Evolutionary conservation across 2,113 vertebrate genomes (phyloP), one percentile per base, ranked within the genome.

Genomic region (Nycticryphes semicollaris): DNA sequence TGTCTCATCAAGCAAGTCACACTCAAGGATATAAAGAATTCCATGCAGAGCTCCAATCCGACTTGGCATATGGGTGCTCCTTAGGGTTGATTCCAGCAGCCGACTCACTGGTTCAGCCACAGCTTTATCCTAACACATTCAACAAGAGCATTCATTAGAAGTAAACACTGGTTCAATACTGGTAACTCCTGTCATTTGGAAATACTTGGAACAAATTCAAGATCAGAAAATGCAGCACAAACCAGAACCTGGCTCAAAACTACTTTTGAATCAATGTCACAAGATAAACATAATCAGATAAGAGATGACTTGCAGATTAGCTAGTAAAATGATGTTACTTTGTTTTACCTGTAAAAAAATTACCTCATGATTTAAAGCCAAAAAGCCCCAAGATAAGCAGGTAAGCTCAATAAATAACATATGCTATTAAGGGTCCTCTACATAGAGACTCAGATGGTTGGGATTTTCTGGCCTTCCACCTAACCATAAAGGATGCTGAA

Each of bases 1-100:
- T 0, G 99, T 99, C 89, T 99, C 99, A 3, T 99, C 99, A 24
- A 99, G 98, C 35, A 99, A 97, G 96, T 99, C 99, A 48, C 99
- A 99, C 95, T 99, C 99, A 70, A 99, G 98, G 94, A 99, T 98
- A 5, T 99, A 99, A 6, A 99, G 98, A 59, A 99, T 96, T 30
- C 99, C 99, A 12, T 99, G 99, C 64, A 99, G 98, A 8, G 99
- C 99, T 37, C 99, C 99, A 63, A 99, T 98, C 25, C 98, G 98
- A 96, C 99, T 99, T 45, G 99, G 99, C 96, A 99, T 98, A 68
- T 99, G 99, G 57, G 99, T 99, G 97, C 99, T 99, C 43, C 99
- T 98, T 10, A 99, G 98, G 1, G 99, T 99, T 10, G 98, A 98
- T 96, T 99, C 99, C 97, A 99, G 89, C 74, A 99, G 97, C 23